Conservation (phyloP, 2,888 invertebrate species). For the Listrodromus nycthemerus region DNA sequence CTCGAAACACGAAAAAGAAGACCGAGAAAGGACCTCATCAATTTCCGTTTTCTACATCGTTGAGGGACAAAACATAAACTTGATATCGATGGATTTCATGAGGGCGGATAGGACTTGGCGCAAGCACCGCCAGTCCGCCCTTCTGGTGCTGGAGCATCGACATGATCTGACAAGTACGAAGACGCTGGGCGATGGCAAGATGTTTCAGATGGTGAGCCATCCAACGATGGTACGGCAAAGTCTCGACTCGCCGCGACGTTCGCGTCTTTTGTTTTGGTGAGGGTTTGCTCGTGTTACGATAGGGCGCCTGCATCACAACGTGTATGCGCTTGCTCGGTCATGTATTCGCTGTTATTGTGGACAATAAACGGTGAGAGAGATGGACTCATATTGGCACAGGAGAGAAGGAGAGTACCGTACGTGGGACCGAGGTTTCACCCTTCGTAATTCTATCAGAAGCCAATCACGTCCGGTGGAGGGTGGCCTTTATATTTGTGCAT, state of each 20-base stretch:
- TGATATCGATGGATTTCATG: slow-evolving; percentile 49
- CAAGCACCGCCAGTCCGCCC: background rate
- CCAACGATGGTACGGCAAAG: slow-evolving; percentile 34
- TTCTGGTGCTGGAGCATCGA: background rate
- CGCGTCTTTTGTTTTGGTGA: slow-evolving; percentile 77
- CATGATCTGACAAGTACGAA: slow-evolving; percentile 75
- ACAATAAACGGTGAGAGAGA: slow-evolving; percentile 23
- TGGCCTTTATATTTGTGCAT: slow-evolving; percentile 73
- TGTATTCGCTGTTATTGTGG: slow-evolving; percentile 9
- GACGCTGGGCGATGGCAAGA: slow-evolving; percentile 70
- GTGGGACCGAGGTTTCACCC: slow-evolving; percentile 73
- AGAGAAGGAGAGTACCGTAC: slow-evolving; percentile 20
- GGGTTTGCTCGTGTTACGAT: slow-evolving; percentile 69
- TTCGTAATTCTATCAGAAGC: slow-evolving; percentile 83
- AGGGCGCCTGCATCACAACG: slow-evolving; percentile 33
- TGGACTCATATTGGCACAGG: background rate
- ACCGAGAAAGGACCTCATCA: slow-evolving; percentile 61
- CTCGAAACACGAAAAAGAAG: slow-evolving; percentile 35
- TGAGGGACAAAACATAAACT: slow-evolving; percentile 75
- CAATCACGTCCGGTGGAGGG: slow-evolving; percentile 82
- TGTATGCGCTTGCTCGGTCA: slow-evolving; percentile 21
- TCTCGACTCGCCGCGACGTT: slow-evolving; percentile 58
- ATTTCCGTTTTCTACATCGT: slow-evolving; percentile 77
- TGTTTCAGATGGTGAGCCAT: slow-evolving; percentile 28
- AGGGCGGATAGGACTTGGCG: background rate